A percentile compares a stretch with the other conserved stretches of the same genome.
These are phyloP conservation scores for Lysiphlebus fabarum DNA, from an alignment of 1,140 invertebrate species.

Conservation along the genomic window DNA sequence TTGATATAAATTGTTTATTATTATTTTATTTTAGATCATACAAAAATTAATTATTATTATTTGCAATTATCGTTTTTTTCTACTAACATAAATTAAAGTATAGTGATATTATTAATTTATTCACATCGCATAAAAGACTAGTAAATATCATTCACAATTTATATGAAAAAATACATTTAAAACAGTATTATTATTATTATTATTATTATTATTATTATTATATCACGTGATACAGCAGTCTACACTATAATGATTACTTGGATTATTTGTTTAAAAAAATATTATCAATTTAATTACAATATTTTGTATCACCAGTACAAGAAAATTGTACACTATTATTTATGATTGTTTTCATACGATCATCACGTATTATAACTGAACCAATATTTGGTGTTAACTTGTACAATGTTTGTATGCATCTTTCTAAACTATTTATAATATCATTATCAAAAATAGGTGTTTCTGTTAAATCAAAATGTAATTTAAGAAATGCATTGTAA, in stretches of 20 bases:
- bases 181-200: not conserved
- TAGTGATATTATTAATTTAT: not conserved
- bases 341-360: conserved; percentile 35
- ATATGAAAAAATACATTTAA: conserved; percentile 8
- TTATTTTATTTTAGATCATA: not conserved
- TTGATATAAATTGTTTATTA: not conserved
- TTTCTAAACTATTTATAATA: conserved; percentile 41
- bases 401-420: conserved; percentile 45
- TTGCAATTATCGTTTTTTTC: not conserved
- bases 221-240: not conserved
- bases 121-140: no score
- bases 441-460: conserved; percentile 44
- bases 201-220: conserved; percentile 1
- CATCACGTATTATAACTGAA: conserved; percentile 39
- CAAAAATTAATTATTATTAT: conserved; percentile 25
- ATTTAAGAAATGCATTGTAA: conserved; percentile 41
- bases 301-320: conserved; percentile 34
- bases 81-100: not conserved
- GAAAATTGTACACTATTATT: conserved; percentile 29
- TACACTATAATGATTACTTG: not conserved
- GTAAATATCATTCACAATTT: conserved; percentile 12
- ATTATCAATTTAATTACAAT: conserved; percentile 32
- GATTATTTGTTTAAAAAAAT: not conserved
- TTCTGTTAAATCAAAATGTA: conserved; percentile 41
- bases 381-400: conserved; percentile 40